Conservation (phyloP, 1,140 invertebrate species). For the Neotoxoptera formosana region DNA sequence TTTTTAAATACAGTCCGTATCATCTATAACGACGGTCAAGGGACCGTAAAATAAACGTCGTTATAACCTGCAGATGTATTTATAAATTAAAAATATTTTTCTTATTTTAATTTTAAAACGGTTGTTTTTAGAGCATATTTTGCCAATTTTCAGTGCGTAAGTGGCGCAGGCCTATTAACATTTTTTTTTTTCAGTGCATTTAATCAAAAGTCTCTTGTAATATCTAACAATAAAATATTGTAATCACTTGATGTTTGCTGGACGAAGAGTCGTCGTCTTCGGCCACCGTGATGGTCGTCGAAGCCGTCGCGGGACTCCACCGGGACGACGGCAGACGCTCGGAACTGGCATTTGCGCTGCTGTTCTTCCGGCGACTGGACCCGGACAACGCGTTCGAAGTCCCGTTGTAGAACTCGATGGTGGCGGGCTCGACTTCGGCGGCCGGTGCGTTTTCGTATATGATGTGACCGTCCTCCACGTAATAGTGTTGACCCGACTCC, state of each 20-base stretch:
- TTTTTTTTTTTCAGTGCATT: neutral
- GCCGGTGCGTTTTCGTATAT: neutral
- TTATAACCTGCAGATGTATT: no score
- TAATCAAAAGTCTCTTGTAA: neutral
- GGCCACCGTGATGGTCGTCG: neutral
- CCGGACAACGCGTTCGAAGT: neutral
- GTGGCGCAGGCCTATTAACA: neutral
- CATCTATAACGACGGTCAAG: no score
- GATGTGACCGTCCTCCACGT: conserved; percentile 26
- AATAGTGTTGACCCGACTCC: neutral
- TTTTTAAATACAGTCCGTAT: no score
- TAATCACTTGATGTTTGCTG: conserved; percentile 33
- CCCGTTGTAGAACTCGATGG: neutral
- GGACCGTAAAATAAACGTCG: no score
- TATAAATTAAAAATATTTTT: no score
- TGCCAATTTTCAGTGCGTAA: neutral
- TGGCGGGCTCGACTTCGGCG: neutral
- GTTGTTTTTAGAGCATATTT: neutral
- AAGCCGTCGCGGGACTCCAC: conserved; percentile 45
- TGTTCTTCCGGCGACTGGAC: neutral
- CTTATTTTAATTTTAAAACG: neutral
- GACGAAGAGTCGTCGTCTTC: conserved; percentile 15
- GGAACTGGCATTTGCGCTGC: neutral
- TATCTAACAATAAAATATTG: neutral
- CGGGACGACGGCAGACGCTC: conserved; percentile 10